Percentiles rank a stretch among this genome's conserved stretches.
These are phyloP conservation scores for Salvelinus sp. DNA, from an alignment of 2,113 vertebrate species.

Conservation along the genomic window DNA sequence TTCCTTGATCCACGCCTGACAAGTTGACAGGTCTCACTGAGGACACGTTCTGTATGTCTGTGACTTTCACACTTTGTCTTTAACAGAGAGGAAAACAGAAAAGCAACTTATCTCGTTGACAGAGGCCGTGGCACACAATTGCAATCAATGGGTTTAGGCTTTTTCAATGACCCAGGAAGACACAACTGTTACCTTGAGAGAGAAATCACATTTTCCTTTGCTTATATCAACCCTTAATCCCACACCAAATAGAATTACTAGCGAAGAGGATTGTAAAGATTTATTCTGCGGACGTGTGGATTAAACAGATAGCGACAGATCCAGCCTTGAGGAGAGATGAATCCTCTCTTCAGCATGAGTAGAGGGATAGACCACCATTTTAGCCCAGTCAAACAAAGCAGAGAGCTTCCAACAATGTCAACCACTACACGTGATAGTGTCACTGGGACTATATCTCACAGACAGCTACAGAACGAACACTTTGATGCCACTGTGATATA, in stretches of 20 bases:
- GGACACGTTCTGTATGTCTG: background rate
- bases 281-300: conserved; percentile 46
- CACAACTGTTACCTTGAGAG: conserved; percentile 22
- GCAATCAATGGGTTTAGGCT: background rate
- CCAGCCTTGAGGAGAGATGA: conserved; percentile 29
- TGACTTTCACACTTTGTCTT: background rate
- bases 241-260: conserved; percentile 59
- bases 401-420: background rate
- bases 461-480: background rate
- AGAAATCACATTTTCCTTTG: conserved; percentile 24
- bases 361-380: conserved; percentile 35
- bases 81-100: background rate
- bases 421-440: background rate
- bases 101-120: too few relatives aligned
- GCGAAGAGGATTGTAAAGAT: conserved; percentile 54
- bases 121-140: background rate
- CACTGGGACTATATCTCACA: background rate
- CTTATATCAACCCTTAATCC: conserved; percentile 52
- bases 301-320: conserved; percentile 50
- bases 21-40: too few relatives aligned
- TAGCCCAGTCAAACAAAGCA: background rate
- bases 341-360: conserved; percentile 45
- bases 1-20: background rate
- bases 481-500: background rate
- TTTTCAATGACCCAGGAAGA: background rate